These are phyloP conservation scores for Tetranychus piercei DNA, from an alignment of 2,888 invertebrate genomes.

Conservation along the genomic window DNA sequence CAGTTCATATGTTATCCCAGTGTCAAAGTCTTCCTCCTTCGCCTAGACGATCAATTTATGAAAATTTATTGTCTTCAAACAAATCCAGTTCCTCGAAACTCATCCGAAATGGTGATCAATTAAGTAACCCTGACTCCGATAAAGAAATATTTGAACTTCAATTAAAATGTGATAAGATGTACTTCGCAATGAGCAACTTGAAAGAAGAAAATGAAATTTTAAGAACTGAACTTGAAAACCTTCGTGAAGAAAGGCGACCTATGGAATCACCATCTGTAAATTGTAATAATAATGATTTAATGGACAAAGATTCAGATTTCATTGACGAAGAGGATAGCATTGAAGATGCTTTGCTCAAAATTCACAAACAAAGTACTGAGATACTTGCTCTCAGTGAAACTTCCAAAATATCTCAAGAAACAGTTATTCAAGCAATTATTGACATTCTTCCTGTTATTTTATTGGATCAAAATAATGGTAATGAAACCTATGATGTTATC, in stretches of 20 bases:
- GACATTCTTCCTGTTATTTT: neutral
- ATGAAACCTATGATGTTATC: neutral
- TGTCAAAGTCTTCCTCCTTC: neutral
- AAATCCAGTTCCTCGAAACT: no score
- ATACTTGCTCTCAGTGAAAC: neutral
- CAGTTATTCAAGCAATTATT: neutral
- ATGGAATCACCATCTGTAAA: neutral
- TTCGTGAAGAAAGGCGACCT: neutral
- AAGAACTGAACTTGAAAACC: neutral
- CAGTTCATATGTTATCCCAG: neutral
- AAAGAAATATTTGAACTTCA: neutral
- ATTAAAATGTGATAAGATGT: neutral
- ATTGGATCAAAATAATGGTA: neutral
- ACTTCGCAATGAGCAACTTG: neutral
- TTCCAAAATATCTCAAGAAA: neutral
- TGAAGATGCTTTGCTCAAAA: neutral
- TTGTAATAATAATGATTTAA: neutral
- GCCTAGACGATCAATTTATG: neutral
- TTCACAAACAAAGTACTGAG: neutral
- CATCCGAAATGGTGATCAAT: neutral
- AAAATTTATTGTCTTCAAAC: neutral
- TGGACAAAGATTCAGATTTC: slow-evolving; percentile 4
- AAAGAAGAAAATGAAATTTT: slow-evolving; percentile 2
- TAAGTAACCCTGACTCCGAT: neutral
- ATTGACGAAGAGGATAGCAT: neutral